Base-by-base conservation (phyloP, 2,113 vertebrate species). In the Coptodon bakossiorum region DNA sequence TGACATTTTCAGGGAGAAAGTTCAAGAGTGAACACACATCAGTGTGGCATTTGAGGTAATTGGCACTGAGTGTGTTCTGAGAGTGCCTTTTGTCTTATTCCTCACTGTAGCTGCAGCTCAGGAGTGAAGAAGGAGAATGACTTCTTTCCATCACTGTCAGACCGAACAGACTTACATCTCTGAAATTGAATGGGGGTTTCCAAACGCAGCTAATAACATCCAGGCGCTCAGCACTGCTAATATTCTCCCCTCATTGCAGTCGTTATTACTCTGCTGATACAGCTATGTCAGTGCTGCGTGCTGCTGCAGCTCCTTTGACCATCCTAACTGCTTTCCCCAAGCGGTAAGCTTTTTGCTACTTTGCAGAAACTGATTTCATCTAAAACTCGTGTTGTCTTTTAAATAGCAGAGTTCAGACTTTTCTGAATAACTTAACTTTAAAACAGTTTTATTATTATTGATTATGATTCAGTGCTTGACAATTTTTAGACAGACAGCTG, bases 31-130 rank as follows among this genome's bases (percentile, higher is more conserved):
- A 91, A 85, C 86, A 87, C 83, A 86, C 85, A 76, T 94, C 92
- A 90, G 61, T 81, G 82, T 94, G 93, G 86, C 88, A 91, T 94
- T 93, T 94, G 81, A 89, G 82, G 87, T 94, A 94, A 95, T 86
- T 94, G 92, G 89, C 91, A 91, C 38, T 34, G 50, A 54, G 61
- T 54, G 57, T 90, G 59, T 87, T 79, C 73, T 68, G 76, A 88
- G 80, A 81, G 63, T 52, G 81, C 40, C 63, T 88, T 90, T 90
- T 92, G 90, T 92, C 88, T 93, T 92, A 84, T 79, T 87, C 78
- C n/a, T 91, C 5, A 53, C 27, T 61, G 71, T 45, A 27, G 81
- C 73, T 56, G 59, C 50, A 78, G 79, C 71, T 61, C 50, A 34
- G 81, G 40, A 36, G 82, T 8, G 17, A 68, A 53, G 73, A 17